Evolutionary conservation across 2,113 vertebrate genomes (phyloP), one percentile per base, ranked within the genome.

Genomic region (Upupa epops): DNA sequence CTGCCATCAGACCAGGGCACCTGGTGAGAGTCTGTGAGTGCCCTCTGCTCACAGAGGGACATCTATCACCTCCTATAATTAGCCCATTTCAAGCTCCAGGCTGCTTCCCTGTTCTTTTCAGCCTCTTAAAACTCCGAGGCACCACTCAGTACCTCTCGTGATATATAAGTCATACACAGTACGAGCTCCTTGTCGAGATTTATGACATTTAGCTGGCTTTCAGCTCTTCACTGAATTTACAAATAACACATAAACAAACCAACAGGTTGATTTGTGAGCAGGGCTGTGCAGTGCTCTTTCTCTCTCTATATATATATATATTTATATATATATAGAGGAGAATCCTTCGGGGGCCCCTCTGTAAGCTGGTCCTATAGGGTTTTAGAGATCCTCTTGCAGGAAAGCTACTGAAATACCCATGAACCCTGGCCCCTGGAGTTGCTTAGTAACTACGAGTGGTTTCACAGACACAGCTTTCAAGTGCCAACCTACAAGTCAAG

Each of bases 151-250:
- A 55, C 56, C 70, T 86, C 89, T 71, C 8, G 11, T 48, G 73
- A 81, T 64, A 14, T 8, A 49, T 55, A 89, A 45, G 46, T 17
- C 77, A 24, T 8, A 29, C 58, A 75, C 46, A 89, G 42, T 0
- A 56, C 70, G 29, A 60, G 45, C 73, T 78, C 28, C 86, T 81
- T 32, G 7, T 54, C 80, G 78, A 78, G 92, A 88, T 93, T 95
- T 83, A 94, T 72, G 89, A 70, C 73, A 16, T 58, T 81, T 19
- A 52, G 77, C 70, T 90, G 25, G 65, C 70, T 90, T 78, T 71
- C 80, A 93, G 86, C 86, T 81, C 92, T 86, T 92, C 48, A 58
- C 83, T 69, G 86, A 86, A 77, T 86, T 88, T 93, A 68, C 65
- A 88, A 68, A 88, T 56, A 58, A 34, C 58, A 75, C 9, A 46